Base-by-base conservation (phyloP, 2,888 invertebrate genomes). In the Campoplex nolae region DNA sequence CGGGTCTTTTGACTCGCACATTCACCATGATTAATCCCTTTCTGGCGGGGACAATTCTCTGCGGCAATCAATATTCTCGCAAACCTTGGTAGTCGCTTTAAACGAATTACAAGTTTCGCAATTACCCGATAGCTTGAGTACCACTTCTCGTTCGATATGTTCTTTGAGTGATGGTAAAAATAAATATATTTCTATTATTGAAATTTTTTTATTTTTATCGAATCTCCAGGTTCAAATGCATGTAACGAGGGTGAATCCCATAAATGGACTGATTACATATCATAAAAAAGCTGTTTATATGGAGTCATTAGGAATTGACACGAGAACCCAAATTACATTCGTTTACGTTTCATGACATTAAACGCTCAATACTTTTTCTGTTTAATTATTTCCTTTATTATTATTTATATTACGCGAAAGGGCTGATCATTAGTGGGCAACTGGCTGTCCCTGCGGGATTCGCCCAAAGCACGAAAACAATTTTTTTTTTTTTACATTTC, bases 1-100 rank as follows among this genome's bases (percentile, higher is more conserved):
- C 38, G 77, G 38, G 65, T 77, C 71, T 71, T 78, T 58, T 54
- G 73, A 71, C 83, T 70, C 83, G 45, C 76, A 74, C 67, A 38
- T 38, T 48, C 42, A 28, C 56, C 70, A 71, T 23, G 45, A 18
- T 68, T 35, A 48, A 38, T 56, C 74, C 56, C 74, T 38, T 56
- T 35, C 80, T 58, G 23, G 18, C 28, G 62, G 42, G 28, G 23
- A 76, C 62, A 48, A 74, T 74, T 65, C 73, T 35, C 38, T 68
- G 38, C 68, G 32, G 56, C 68, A 75, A 75, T 82, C 56, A 38
- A 75, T 74, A 54, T 42, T 65, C 65, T 51, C 51, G 23, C 16
- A 16, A 56, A 23, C 13, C 38, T 38, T 74, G n/a, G 35, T 73
- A 54, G 73, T 62, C 62, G 51, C 51, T 48, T 71, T 9, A 71